phyloP scores from a whole-genome alignment of 2,113 vertebrate species.

The Syrmaticus mikado region DNA sequence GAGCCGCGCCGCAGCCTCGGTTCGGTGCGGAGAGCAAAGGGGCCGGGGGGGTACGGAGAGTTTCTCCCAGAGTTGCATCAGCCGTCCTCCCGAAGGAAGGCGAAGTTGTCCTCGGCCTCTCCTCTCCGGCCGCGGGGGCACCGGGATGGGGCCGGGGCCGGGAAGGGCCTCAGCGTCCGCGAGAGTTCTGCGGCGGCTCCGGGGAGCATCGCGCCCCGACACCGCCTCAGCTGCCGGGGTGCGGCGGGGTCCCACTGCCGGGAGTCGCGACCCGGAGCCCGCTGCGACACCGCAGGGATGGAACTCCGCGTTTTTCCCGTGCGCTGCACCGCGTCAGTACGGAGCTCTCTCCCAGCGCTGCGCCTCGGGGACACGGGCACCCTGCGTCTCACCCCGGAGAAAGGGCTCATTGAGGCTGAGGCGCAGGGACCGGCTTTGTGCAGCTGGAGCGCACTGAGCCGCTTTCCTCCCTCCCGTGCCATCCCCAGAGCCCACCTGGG shows the following conservation, averaged over 20 bases:
- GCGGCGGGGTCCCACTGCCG: too few species aligned
- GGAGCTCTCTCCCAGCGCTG: not conserved
- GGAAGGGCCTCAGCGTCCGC: not conserved
- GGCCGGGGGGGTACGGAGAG: not conserved
- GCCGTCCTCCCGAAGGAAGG: not conserved
- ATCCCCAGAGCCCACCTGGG: not conserved
- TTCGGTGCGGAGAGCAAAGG: not conserved
- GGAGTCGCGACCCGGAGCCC: too few species aligned
- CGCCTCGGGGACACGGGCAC: not conserved
- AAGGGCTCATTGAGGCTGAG: conserved; percentile 25
- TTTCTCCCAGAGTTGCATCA: conserved; percentile 52
- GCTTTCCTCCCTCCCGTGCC: too few species aligned
- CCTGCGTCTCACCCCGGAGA: not conserved
- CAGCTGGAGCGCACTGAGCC: not conserved
- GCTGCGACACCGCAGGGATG: not conserved
- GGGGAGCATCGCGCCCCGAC: too few species aligned
- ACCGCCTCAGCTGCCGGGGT: too few species aligned
- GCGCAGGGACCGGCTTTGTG: conserved; percentile 10
- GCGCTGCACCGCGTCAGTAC: not conserved
- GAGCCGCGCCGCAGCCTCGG: not conserved
- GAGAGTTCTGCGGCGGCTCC: too few species aligned
- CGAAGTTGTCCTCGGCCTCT: conserved; percentile 45
- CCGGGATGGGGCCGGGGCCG: not conserved
- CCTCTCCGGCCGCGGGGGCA: not conserved
- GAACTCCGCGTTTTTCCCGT: not conserved